Percentiles rank a stretch among this genome's conserved stretches.
Evolutionary conservation across 2,888 invertebrate genomes (phyloP).

Genomic region (Mantis religiosa): DNA sequence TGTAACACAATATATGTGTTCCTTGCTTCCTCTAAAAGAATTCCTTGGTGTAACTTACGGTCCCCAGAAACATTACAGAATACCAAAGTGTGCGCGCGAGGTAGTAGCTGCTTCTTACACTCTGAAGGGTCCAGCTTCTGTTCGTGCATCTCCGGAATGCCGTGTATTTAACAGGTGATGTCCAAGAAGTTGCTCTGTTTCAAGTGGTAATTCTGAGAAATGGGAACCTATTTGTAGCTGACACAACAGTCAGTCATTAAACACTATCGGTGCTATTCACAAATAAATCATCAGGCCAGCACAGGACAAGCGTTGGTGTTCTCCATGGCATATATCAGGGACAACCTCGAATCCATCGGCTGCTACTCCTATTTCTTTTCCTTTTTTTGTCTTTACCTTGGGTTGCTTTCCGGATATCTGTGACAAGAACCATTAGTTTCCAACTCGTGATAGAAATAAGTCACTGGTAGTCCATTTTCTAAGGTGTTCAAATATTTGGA

Average conservation of each 20-base stretch:
- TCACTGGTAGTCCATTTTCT: background rate
- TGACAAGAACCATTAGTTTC: background rate
- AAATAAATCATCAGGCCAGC: background rate
- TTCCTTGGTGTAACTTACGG: too few species aligned
- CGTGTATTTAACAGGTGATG: background rate
- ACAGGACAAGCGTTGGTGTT: background rate
- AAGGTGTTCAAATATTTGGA: background rate
- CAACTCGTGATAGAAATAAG: background rate
- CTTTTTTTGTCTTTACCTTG: background rate
- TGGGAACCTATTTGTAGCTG: background rate
- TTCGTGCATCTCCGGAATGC: background rate
- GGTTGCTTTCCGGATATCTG: background rate
- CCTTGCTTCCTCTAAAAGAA: too few species aligned
- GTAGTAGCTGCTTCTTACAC: background rate
- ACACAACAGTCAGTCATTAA: conserved; percentile 2
- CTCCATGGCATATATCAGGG: background rate
- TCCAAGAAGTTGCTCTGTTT: background rate
- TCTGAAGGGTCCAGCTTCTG: background rate
- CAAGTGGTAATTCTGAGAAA: background rate
- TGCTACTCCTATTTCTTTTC: background rate
- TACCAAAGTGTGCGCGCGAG: background rate
- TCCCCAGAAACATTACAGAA: background rate
- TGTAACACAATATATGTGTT: too few species aligned
- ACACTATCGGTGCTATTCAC: background rate
- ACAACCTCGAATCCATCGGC: background rate